phyloP scores from a whole-genome alignment of 2,113 vertebrate genomes.

The Heteronetta atricapilla region DNA sequence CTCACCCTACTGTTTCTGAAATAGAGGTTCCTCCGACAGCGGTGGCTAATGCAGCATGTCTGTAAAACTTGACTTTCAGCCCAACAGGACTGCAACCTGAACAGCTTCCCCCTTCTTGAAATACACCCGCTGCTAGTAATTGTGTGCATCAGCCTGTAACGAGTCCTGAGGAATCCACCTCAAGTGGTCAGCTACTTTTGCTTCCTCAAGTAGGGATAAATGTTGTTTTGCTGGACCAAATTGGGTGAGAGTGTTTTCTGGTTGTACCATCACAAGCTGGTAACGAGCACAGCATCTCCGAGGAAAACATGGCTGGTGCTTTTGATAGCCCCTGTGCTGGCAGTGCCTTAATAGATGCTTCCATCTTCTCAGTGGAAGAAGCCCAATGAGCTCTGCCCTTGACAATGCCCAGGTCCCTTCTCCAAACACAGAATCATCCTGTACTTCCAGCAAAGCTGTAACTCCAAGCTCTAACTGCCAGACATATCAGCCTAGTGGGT shows the following conservation, averaged over 20 bases:
- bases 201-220: background rate
- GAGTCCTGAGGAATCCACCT: background rate
- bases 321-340: background rate
- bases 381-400: rapidly evolving
- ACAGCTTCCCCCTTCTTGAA: background rate
- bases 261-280: background rate
- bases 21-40: background rate
- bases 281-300: background rate
- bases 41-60: background rate
- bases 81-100: background rate
- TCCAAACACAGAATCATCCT: background rate
- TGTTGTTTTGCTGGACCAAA: background rate
- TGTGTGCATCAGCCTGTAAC: background rate
- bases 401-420: background rate
- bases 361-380: rapidly evolving
- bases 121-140: background rate
- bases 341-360: background rate
- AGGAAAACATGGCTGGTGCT: background rate
- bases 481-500: rapidly evolving
- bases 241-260: background rate
- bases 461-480: background rate
- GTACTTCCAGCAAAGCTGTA: background rate
- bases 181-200: background rate
- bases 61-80: background rate
- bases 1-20: rapidly evolving